A percentile compares a stretch with the other conserved stretches of the same genome.
phyloP scores from a whole-genome alignment of 2,797 vertebrate genomes.

The Enteromius afrohamiltoni region DNA sequence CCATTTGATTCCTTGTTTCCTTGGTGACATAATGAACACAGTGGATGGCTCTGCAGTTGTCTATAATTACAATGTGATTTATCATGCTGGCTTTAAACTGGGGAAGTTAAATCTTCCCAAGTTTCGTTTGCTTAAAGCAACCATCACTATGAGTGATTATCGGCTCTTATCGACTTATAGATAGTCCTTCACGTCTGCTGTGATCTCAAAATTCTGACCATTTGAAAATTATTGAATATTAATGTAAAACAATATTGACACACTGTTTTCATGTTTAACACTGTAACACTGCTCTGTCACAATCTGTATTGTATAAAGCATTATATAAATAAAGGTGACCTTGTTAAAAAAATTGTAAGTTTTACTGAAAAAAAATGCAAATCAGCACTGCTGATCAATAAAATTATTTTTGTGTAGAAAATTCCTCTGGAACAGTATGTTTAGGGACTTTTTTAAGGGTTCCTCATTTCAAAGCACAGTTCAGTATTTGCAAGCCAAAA shows the following conservation, averaged over 20 bases:
- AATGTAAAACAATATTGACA: neutral
- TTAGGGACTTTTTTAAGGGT: slow-evolving; percentile 1
- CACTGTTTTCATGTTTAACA: neutral
- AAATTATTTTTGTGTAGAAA: slow-evolving; percentile 28
- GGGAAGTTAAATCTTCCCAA: slow-evolving; percentile 49
- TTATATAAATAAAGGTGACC: neutral
- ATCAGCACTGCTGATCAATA: slow-evolving; percentile 34
- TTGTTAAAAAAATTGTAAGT: too few relatives aligned
- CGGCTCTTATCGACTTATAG: neutral
- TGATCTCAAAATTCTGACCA: neutral
- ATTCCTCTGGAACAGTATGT: neutral
- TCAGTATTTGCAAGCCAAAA: slow-evolving; percentile 25
- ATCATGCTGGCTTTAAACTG: slow-evolving; percentile 76
- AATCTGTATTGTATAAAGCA: neutral
- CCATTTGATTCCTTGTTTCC: slow-evolving; percentile 76
- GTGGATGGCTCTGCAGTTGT: slow-evolving; percentile 67
- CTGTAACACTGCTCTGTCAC: neutral
- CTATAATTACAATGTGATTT: slow-evolving; percentile 78
- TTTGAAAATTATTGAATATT: neutral
- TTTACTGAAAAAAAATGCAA: neutral
- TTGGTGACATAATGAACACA: slow-evolving; percentile 72
- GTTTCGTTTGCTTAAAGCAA: slow-evolving; percentile 17
- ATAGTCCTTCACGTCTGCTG: neutral
- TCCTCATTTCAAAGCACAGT: neutral
- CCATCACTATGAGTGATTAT: slow-evolving; percentile 25